Percentiles rank a stretch among this genome's conserved stretches.
These are phyloP conservation scores for Turritopsis dohrnii DNA, from an alignment of 30 jellyfish, hydroid and myxozoan species.

Conservation along the genomic window DNA sequence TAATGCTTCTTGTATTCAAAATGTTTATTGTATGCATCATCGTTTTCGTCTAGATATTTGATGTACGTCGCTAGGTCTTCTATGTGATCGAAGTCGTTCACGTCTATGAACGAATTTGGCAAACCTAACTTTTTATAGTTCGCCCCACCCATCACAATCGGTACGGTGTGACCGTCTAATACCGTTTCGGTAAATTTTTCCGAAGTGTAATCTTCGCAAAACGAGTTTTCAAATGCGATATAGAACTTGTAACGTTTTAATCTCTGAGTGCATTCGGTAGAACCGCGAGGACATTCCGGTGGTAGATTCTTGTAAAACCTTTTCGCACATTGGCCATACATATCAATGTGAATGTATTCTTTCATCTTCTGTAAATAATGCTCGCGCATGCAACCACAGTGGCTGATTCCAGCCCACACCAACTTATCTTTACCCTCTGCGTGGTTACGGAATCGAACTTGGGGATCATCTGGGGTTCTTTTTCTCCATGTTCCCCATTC, in stretches of 20 bases:
- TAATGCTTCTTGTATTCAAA: conserved; percentile 56
- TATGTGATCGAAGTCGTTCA: conserved; percentile 50
- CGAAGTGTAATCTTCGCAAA: conserved; percentile 69
- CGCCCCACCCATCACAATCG: conserved; percentile 90
- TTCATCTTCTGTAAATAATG: conserved; percentile 51
- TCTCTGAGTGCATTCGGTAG: conserved; percentile 34
- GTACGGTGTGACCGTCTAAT: conserved; percentile 65
- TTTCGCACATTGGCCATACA: conserved; percentile 72
- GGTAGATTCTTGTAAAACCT: conserved; percentile 44
- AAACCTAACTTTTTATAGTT: conserved; percentile 43
- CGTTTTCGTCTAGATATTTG: conserved; percentile 64
- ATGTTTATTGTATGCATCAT: conserved; percentile 62
- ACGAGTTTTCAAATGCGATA: conserved; percentile 74
- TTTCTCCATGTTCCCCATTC: conserved; percentile 89
- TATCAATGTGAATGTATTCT: conserved; percentile 52
- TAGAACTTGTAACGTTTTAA: conserved; percentile 64
- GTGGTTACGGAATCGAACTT: conserved; percentile 29
- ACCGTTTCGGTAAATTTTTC: conserved; percentile 54
- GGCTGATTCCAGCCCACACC: conserved; percentile 60
- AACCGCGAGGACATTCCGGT: conserved; percentile 38
- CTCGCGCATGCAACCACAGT: conserved; percentile 83
- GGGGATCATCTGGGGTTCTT: conserved; percentile 23
- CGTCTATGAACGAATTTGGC: conserved; percentile 62
- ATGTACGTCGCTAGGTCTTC: conserved; percentile 59
- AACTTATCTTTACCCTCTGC: conserved; percentile 66